phyloP scores from a whole-genome alignment of 2,113 vertebrate genomes.

The Lampris incognitus region DNA sequence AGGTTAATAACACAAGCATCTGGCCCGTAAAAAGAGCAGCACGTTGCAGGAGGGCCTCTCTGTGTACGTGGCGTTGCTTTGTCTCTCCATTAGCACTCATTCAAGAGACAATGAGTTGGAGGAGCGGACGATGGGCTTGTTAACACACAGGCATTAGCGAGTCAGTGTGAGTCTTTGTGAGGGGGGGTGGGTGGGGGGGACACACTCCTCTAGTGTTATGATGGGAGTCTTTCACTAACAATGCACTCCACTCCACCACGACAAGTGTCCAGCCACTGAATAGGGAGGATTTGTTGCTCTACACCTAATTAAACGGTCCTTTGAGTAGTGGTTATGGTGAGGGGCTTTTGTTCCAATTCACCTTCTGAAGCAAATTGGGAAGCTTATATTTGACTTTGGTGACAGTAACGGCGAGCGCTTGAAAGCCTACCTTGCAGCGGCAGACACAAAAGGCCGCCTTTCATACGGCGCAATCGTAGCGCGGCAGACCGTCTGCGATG shows the following conservation, averaged over 20 bases:
- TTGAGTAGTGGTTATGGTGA: constrained; percentile 60
- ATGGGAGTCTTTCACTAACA: constrained; percentile 62
- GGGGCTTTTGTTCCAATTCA: constrained; percentile 68
- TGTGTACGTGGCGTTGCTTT: constrained; percentile 64
- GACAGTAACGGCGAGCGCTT: constrained; percentile 8
- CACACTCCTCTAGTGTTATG: constrained; percentile 74
- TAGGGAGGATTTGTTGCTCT: constrained; percentile 75
- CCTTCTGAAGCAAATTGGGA: constrained; percentile 62
- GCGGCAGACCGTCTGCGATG: constrained; percentile 18
- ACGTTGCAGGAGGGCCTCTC: constrained; percentile 48
- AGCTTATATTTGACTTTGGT: constrained; percentile 61
- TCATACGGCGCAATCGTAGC: constrained; percentile 4
- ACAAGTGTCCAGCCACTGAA: constrained; percentile 75
- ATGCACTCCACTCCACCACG: constrained; percentile 68
- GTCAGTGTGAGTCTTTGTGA: constrained; percentile 68
- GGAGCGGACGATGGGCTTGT: constrained; percentile 76
- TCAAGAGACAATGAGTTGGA: constrained; percentile 76
- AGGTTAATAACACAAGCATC: constrained; percentile 31
- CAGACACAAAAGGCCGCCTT: constrained; percentile 9
- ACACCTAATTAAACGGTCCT: constrained; percentile 77
- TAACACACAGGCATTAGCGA: constrained; percentile 77
- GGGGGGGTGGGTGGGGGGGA: no score
- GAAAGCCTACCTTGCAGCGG: neutral
- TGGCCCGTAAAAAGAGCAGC: constrained; percentile 68
- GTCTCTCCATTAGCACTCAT: constrained; percentile 77